Evolutionary conservation across 2,888 invertebrate genomes (phyloP).

Genomic region (Anodontia alba): DNA sequence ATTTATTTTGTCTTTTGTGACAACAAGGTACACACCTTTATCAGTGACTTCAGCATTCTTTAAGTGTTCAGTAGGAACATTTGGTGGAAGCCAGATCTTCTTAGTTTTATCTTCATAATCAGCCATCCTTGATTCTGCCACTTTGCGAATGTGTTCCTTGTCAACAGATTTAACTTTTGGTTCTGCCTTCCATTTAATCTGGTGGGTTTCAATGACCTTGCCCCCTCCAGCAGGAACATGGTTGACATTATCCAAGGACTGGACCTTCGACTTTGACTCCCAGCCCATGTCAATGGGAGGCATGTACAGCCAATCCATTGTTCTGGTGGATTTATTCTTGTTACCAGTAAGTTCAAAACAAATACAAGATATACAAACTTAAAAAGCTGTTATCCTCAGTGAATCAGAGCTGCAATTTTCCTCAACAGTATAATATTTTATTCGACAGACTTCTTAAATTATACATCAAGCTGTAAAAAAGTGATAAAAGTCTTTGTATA

Average conservation of each 20-base stretch:
- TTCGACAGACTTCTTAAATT: too few species aligned
- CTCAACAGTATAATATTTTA: too few species aligned
- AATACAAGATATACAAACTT: background rate
- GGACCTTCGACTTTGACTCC: slow-evolving; percentile 88
- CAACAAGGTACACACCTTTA: slow-evolving; percentile 57
- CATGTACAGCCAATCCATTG: slow-evolving; percentile 59
- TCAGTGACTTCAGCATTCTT: slow-evolving; percentile 69
- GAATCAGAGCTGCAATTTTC: too few species aligned
- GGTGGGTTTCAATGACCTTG: slow-evolving; percentile 59
- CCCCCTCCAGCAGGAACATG: slow-evolving; percentile 89
- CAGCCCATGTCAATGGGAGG: slow-evolving; percentile 74
- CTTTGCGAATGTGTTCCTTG: slow-evolving; percentile 50
- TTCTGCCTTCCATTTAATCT: slow-evolving; percentile 66
- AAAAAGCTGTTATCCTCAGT: too few species aligned
- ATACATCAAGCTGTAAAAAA: too few species aligned
- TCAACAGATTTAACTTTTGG: slow-evolving; percentile 71
- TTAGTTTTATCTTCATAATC: slow-evolving; percentile 49
- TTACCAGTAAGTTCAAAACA: too few species aligned
- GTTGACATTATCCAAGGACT: slow-evolving; percentile 93
- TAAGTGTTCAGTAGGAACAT: slow-evolving; percentile 67
- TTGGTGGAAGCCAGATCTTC: slow-evolving; percentile 51
- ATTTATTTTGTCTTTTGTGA: slow-evolving; percentile 43
- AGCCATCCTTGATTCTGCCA: slow-evolving; percentile 27
- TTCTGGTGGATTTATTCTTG: too few species aligned
- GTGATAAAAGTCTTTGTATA: too few species aligned